phyloP scores from a whole-genome alignment of 2,113 vertebrate species.

The Hippoglossus stenolepis region DNA sequence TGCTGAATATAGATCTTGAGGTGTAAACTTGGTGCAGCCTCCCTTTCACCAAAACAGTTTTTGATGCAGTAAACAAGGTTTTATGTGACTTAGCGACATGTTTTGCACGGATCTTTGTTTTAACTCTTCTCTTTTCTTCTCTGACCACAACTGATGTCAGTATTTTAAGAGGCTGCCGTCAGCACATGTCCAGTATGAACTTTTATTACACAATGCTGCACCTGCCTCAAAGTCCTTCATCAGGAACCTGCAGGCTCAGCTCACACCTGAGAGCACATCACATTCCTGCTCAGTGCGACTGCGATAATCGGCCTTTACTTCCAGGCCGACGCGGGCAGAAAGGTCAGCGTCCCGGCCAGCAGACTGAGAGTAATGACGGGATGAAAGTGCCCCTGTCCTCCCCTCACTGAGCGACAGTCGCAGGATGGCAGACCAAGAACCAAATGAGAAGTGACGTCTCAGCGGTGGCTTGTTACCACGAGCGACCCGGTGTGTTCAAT shows the following conservation, averaged over 20 bases:
- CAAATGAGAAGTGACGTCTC: slow-evolving; percentile 60
- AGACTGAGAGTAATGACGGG: slow-evolving; percentile 32
- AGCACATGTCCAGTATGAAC: slow-evolving; percentile 35
- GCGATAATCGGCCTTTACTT: slow-evolving; percentile 42
- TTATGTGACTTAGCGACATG: no score
- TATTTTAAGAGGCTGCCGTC: slow-evolving; percentile 53
- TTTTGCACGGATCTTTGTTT: no score
- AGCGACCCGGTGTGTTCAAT: slow-evolving; percentile 35
- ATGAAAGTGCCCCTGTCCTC: slow-evolving; percentile 19
- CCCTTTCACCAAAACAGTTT: no score
- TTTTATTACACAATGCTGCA: slow-evolving; percentile 45
- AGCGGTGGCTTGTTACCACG: slow-evolving; percentile 48
- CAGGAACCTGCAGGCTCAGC: slow-evolving; percentile 36
- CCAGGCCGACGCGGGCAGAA: slow-evolving; percentile 24
- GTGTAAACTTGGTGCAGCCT: no score
- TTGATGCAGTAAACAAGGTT: no score
- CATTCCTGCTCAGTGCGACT: slow-evolving; percentile 44
- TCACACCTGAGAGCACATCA: slow-evolving; percentile 40
- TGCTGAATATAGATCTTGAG: no score
- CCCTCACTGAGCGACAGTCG: slow-evolving; percentile 20
- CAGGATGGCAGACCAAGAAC: slow-evolving; percentile 5
- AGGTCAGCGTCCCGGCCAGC: slow-evolving; percentile 49
- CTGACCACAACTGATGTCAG: slow-evolving; percentile 22
- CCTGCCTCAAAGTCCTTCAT: slow-evolving; percentile 31
- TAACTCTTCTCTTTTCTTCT: neutral